A percentile compares a stretch with the other conserved stretches of the same genome.
Evolutionary conservation across 2,888 invertebrate genomes (phyloP).

Genomic region (Mellilla xanthometata): DNA sequence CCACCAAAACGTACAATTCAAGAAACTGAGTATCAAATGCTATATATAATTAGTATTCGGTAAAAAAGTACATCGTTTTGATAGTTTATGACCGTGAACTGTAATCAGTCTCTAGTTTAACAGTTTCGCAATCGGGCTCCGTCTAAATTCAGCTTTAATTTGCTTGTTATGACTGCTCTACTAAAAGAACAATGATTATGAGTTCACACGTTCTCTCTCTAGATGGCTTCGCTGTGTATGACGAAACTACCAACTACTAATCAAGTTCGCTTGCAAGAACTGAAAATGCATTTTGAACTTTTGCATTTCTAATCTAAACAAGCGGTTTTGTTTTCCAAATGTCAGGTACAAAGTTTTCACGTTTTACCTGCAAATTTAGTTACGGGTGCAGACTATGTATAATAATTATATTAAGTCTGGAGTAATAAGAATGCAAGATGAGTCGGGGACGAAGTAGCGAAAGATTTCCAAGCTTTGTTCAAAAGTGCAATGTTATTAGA

Average conservation of each 20-base stretch:
- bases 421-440: constrained; percentile 7
- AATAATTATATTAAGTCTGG: constrained; percentile 5
- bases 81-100: neutral
- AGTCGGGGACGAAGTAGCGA: constrained; percentile 2
- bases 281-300: neutral
- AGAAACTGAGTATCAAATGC: no score
- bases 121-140: constrained; percentile 4
- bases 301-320: neutral
- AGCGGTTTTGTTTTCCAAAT: neutral
- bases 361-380: constrained; percentile 3
- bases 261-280: neutral
- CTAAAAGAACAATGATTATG: no score
- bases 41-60: no score
- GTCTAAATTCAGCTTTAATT: constrained; percentile 6
- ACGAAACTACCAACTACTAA: no score
- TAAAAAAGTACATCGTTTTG: no score
- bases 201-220: no score
- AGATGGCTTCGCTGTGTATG: no score
- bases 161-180: constrained; percentile 13
- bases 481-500: neutral
- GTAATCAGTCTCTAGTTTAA: constrained; percentile 6
- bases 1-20: no score
- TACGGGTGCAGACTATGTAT: neutral
- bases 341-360: neutral
- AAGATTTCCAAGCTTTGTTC: neutral